Evolutionary conservation across 2,888 invertebrate genomes (phyloP).

Genomic region (Rhagophthalmus giganteus): DNA sequence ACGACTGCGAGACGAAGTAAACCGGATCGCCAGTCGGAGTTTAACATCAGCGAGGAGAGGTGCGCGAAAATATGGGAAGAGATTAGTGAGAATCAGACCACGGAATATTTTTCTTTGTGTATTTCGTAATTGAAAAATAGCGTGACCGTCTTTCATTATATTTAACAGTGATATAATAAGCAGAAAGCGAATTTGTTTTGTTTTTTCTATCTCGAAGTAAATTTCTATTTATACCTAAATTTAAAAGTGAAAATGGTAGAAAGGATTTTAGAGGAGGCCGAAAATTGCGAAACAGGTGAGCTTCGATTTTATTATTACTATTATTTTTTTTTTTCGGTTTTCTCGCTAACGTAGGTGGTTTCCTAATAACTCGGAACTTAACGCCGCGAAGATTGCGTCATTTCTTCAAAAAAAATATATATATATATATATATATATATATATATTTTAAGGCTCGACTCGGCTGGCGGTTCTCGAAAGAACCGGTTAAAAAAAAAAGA

Average conservation of each 20-base stretch:
- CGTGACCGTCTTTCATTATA: too few relatives aligned
- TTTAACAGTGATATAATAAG: too few relatives aligned
- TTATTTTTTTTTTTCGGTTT: background rate
- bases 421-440: too few relatives aligned
- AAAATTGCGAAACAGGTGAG: constrained; percentile 58
- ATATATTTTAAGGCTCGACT: too few relatives aligned
- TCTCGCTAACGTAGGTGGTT: too few relatives aligned
- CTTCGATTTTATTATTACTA: constrained; percentile 16
- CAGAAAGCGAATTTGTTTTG: too few relatives aligned
- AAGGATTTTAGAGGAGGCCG: constrained; percentile 66
- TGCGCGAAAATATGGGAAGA: constrained; percentile 48
- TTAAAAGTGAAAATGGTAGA: constrained; percentile 68
- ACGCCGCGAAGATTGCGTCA: background rate
- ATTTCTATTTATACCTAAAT: too few relatives aligned
- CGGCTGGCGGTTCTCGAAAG: too few relatives aligned
- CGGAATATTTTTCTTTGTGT: constrained; percentile 19
- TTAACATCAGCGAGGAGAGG: constrained; percentile 51
- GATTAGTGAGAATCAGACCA: constrained; percentile 41
- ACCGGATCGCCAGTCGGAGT: constrained; percentile 50
- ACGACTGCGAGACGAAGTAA: constrained; percentile 15
- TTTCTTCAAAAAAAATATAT: background rate
- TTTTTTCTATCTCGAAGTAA: too few relatives aligned
- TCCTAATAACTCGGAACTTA: too few relatives aligned
- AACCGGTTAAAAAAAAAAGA: too few relatives aligned
- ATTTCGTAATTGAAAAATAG: background rate